Base-by-base conservation (phyloP, 2,113 vertebrate genomes). In the Salvelinus sp. region DNA sequence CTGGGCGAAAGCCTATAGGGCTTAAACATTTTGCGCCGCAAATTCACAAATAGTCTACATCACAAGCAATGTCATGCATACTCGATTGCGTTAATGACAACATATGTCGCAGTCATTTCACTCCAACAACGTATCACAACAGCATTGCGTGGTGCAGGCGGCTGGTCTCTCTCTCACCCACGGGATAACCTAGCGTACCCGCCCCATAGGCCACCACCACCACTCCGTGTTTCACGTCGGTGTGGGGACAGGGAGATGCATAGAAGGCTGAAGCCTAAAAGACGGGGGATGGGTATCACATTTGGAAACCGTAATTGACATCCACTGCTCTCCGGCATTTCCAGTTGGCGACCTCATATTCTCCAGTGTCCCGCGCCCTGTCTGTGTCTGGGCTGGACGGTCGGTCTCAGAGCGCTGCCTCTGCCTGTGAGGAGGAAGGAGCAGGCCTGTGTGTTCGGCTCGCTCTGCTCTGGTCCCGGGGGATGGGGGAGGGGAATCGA, bases 281-380 rank as follows among this genome's bases (percentile, higher is more conserved):
- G 2, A 30, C 30, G 30, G 66, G 66, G 66, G 66, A 68, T 77
- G 76, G 77, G 88, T 90, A 90, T 90, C 13, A 76, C 81, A 78
- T 90, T 86, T 22, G 83, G 88, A 89, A 89, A 89, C 86, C 82
- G 88, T 89, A 89, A 92, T 91, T 90, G 88, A 90, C 88, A 85
- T 81, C 58, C 88, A 86, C 75, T 48, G 82, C 83, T 89, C 82
- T 82, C 78, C 85, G 81, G 81, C 83, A 28, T 90, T 89, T 90
- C 79, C 84, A 91, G 84, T 84, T 83, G 77, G 77, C 5, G 74
- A 82, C 85, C 89, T 89, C 86, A 82, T 83, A 87, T 90, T 44
- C 87, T 86, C 86, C 20, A n/a, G 47, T n/a, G 25, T 50, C 64
- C 3, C 86, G 23, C 82, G 79, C 79, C 72, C 77, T 75, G 83